Percentiles rank a stretch among this genome's conserved stretches.
Evolutionary conservation across 2,797 vertebrate genomes (phyloP).

Genomic region (Enteromius afrohamiltoni): DNA sequence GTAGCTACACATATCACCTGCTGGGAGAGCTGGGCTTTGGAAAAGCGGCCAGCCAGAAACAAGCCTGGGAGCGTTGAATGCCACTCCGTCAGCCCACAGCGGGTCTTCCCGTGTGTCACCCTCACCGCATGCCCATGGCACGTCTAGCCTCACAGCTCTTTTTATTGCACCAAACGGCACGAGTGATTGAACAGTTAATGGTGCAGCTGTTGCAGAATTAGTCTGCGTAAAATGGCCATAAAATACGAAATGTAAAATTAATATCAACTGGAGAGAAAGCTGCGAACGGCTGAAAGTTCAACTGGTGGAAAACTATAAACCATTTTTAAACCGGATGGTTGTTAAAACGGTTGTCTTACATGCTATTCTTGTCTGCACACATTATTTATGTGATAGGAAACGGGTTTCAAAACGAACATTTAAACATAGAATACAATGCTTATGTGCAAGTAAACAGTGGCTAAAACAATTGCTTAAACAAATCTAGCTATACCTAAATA

Average conservation of each 20-base stretch:
- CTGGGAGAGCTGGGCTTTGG: slow-evolving; percentile 65
- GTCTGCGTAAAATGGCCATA: slow-evolving; percentile 40
- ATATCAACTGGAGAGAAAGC: slow-evolving; percentile 41
- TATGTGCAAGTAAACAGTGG: slow-evolving; percentile 31
- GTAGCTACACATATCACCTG: slow-evolving; percentile 63
- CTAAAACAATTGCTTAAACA: slow-evolving; percentile 12
- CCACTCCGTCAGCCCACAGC: slow-evolving; percentile 30
- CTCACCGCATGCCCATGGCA: slow-evolving; percentile 2
- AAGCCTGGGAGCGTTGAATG: slow-evolving; percentile 51
- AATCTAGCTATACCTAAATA: neutral
- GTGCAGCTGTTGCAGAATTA: slow-evolving; percentile 33
- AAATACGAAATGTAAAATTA: slow-evolving; percentile 52
- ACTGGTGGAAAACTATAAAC: slow-evolving; percentile 48
- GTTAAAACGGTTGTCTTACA: slow-evolving; percentile 28
- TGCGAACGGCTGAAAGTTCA: slow-evolving; percentile 16
- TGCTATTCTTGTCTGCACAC: slow-evolving; percentile 17
- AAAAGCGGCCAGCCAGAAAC: slow-evolving; percentile 46
- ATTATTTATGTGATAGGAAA: slow-evolving; percentile 42
- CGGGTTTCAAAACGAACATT: slow-evolving; percentile 34
- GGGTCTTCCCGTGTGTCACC: slow-evolving; percentile 45
- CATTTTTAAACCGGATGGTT: slow-evolving; percentile 40
- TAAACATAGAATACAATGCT: slow-evolving; percentile 48
- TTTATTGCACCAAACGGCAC: slow-evolving; percentile 41
- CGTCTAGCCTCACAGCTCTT: slow-evolving; percentile 13
- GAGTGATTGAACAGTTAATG: slow-evolving; percentile 41